Base-by-base conservation (phyloP, 2,113 vertebrate species). In the Micronycteris hirsuta region DNA sequence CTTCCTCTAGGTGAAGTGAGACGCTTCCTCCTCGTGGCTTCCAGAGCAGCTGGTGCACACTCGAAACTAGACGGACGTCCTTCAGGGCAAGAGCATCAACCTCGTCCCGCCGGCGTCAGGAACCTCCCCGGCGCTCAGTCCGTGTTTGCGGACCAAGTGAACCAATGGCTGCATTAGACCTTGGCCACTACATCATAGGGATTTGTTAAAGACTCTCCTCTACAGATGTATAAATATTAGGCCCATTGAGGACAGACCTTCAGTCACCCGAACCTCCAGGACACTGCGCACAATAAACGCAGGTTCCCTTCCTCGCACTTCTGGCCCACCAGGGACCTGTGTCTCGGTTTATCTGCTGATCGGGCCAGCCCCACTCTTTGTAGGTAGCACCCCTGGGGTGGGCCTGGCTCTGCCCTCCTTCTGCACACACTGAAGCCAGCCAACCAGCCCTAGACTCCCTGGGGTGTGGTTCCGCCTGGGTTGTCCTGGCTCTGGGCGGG, bases 391-490 rank as follows among this genome's bases (percentile, higher is more conserved):
- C 33, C 12, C 0, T 0, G 16, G 78, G 28, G 33, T 20, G 12
- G 13, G n/a, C 38, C 80, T 33, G 28, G 20, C 41, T 54, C 83
- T 45, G 77, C 7, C 54, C 56, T 38, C 70, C 67, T 67, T 16
- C 74, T 8, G 56, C 36, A 49, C 61, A 83, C 33, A 6, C 3
- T 1, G 49, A 3, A 65, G 74, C 61, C 45, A 61, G 78, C 38
- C 8, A 1, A 13, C 41, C 58, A 76, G 78, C 49, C 41, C 70
- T 7, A 9, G 61, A 17, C 36, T 49, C 82, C 28, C 43, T 15
- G 2, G 4, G 5, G 7, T 4, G 0, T 10, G 4, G 24, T 5
- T 52, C 14, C 31, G 41, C 36, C 58, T 93, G 1, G 2, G 38
- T 15, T 20, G 20, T 81, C 77, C 38, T 49, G 45, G 80, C n/a